Base-by-base conservation (phyloP, 2,888 invertebrate genomes). In the Fissipunctia ypsillon region DNA sequence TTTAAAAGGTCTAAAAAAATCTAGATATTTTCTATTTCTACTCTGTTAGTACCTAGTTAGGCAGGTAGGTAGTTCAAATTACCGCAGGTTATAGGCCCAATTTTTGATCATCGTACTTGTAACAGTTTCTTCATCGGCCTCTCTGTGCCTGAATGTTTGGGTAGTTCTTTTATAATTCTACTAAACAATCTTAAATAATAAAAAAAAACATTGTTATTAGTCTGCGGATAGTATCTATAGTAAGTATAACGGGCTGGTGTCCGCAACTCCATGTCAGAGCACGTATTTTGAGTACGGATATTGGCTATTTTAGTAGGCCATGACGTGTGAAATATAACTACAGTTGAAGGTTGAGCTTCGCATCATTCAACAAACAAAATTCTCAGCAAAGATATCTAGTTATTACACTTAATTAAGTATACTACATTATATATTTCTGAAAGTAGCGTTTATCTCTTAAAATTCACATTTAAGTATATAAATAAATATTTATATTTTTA, bases 401-500 rank as follows among this genome's bases (percentile, higher is more conserved):
- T 48, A 65, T 12, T 28, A 43, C 38, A 48, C 43, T 52, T 64
- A 76, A 31, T 19, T n/a, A 72, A 2, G 54, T 19, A 66, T 5
- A 57, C 68, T 76, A 69, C 25, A 43, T 52, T 45, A 72, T 48
- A 70, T 66, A 71, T 63, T 56, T 81, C 28, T 69, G 64, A 72
- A 81, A 75, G 35, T 79, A 76, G 76, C 71, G 60, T 72, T 69
- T 50, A 78, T 73, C 65, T 75, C 61, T 54, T 57, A 69, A 73
- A 71, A 52, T 73, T 71, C 66, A 73, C 69, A 71, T 52, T 59
- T 70, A 75, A 31, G 73, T 86, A 82, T n/a, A 83, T 73, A 85
- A 84, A 87, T 86, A 84, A 75, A 87, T 76, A 87, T 84, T 73
- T 81, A 73, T 75, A 80, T 73, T 63, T 78, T 82, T 79, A 83